phyloP scores from a whole-genome alignment of 2,797 vertebrate species.

The Tamandua tetradactyla region DNA sequence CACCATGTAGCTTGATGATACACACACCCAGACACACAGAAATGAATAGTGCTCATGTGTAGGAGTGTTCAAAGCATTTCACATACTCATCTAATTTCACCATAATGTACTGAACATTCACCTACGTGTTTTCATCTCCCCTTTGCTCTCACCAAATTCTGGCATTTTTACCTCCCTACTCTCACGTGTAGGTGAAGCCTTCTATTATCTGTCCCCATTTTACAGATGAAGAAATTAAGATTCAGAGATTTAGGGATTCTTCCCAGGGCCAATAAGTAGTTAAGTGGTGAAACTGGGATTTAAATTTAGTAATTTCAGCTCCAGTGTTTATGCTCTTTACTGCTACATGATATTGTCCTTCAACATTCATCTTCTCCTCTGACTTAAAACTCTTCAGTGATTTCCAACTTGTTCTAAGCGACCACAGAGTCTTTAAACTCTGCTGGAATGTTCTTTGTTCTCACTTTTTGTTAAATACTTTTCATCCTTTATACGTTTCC shows the following conservation, averaged over 20 bases:
- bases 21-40: too few species aligned
- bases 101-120: too few species aligned
- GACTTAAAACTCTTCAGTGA: neutral
- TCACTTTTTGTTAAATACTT: neutral
- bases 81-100: neutral
- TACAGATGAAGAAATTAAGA: neutral
- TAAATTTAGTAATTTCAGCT: neutral
- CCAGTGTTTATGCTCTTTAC: neutral
- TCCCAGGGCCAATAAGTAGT: neutral
- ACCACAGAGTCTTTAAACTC: neutral
- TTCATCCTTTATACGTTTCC: neutral
- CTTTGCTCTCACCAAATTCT: too few species aligned
- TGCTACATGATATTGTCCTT: neutral
- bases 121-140: too few species aligned
- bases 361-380: neutral
- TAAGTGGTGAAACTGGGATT: neutral
- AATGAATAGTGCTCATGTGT: neutral
- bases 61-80: neutral
- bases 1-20: neutral
- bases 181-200: too few species aligned
- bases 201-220: neutral
- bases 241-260: neutral
- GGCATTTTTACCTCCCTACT: too few species aligned
- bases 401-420: neutral
- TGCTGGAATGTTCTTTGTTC: neutral